Conservation (phyloP, 2,888 invertebrate species). For the Rhamphomyia laevipes region DNA sequence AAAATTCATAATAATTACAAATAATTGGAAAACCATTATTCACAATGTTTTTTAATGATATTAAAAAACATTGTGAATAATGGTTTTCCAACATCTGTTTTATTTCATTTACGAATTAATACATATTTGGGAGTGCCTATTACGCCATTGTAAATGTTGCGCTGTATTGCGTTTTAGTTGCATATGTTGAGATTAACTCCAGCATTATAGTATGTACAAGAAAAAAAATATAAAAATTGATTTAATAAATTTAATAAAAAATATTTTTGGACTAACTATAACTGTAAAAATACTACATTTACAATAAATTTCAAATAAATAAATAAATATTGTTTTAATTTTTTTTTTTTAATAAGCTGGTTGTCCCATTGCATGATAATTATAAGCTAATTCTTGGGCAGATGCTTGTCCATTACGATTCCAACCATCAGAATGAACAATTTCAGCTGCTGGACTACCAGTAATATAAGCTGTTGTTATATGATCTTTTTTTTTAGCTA, state of each 20-base stretch:
- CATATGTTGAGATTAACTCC: too few species aligned
- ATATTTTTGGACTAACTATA: conserved; percentile 9
- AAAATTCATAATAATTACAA: too few species aligned
- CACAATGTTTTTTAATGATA: too few species aligned
- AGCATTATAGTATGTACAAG: too few species aligned
- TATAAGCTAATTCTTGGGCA: conserved; percentile 35
- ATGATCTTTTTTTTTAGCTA: conserved; percentile 38
- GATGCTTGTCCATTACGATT: conserved; percentile 36
- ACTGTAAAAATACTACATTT: background rate
- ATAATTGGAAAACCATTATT: too few species aligned
- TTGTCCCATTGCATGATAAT: conserved; percentile 36
- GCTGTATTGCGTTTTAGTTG: too few species aligned
- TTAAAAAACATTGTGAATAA: too few species aligned
- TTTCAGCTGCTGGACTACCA: conserved; percentile 37
- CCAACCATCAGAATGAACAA: conserved; percentile 38
- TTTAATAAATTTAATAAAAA: conserved; percentile 11
- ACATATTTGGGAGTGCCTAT: too few species aligned
- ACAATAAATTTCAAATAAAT: background rate
- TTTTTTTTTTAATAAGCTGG: conserved; percentile 29
- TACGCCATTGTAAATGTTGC: too few species aligned
- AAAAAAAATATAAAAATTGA: conserved; percentile 1
- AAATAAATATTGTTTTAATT: conserved; percentile 1
- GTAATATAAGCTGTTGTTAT: conserved; percentile 39
- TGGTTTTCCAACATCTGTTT: too few species aligned
- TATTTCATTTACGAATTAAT: too few species aligned